Evolutionary conservation across 2,888 invertebrate species (phyloP), one percentile per base, ranked within the genome.

Genomic region (Cryptophagus acutangulus): DNA sequence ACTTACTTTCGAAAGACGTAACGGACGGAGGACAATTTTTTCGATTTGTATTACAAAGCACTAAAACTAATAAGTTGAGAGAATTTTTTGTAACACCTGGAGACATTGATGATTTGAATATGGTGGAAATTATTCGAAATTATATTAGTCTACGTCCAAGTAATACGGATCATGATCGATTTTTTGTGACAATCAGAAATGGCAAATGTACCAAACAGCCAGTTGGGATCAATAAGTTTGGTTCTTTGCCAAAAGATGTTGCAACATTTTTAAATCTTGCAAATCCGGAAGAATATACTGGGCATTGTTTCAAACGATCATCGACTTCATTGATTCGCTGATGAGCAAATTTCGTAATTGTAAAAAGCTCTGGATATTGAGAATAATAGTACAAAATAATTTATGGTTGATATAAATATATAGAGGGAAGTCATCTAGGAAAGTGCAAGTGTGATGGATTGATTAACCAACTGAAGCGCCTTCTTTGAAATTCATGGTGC

Each of bases 1-100:
- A 45, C 9, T 16, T 55, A 15, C 33, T 37, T 26, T 16, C 47
- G 6, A 28, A 43, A n/a, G 45, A 55, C 24, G 41, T 53, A n/a
- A n/a, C n/a, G n/a, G n/a, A n/a, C n/a, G 8, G 41, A 48, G 36
- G 41, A 47, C 30, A 33, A 31, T 30, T 40, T 25, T 38, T 18
- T 25, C 9, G 17, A 36, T 10, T 14, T 40, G 17, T 17, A 36
- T 9, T 20, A 45, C 12, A 38, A 29, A 3, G 25, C 52, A 33
- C 45, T 39, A 5, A 40, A 47, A 24, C 38, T 46, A 24, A 40
- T 49, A 28, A 40, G 43, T 1, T 24, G 24, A 24, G 20, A 15
- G 8, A 36, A 38, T 18, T 40, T 37, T 40, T 39, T 38, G 17
- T 49, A 48, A 26, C 38, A 38, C 16, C 38, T 6, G 25, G 26